Base-by-base conservation (phyloP, 1,140 invertebrate genomes). In the Riptortus pedestris region DNA sequence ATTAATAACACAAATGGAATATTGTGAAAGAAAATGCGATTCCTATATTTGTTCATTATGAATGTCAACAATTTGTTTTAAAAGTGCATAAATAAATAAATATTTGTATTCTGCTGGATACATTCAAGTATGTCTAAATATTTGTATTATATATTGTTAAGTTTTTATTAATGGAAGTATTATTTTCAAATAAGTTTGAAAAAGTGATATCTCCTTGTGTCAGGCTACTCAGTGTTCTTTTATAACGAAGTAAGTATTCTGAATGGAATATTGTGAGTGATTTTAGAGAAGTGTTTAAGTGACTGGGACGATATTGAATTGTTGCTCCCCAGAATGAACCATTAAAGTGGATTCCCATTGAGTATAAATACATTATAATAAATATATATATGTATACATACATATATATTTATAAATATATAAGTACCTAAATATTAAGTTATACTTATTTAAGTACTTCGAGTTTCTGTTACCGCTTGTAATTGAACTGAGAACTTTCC, bases 401-500 rank as follows among this genome's bases (percentile, higher is more conserved):
- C 52, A 52, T 63, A 51, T 51, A 52, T 27, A 58, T 26, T 51
- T 51, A 64, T 58, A 64, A 43, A 58, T 52, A 58, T 58, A 58
- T 45, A 58, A 38, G 47, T 51, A 64, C 31, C 31, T 59, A 64
- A 38, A 57, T 43, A 20, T 64, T 64, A 64, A 64, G 63, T 64
- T 33, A 58, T 26, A n/a, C 18, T 58, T 58, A 20, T 58, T 64
- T 64, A 57, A 55, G 51, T 45, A 64, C 45, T 64, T 22, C 31
- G 31, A 64, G 20, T 51, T 62, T 51, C 28, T 62, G 61, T 65
- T 55, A 59, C 59, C 58, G 59, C 58, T 65, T 60, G 43, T 65
- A 65, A 60, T 65, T 65, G 64, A 65, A 65, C 64, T 65, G 64
- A 65, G 64, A 60, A 65, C 63, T 58, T 62, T 43, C 47, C 47